Percentiles rank a stretch among this genome's conserved stretches.
Conservation (phyloP, 1,140 invertebrate genomes). For the Temnothorax longispinosus region DNA sequence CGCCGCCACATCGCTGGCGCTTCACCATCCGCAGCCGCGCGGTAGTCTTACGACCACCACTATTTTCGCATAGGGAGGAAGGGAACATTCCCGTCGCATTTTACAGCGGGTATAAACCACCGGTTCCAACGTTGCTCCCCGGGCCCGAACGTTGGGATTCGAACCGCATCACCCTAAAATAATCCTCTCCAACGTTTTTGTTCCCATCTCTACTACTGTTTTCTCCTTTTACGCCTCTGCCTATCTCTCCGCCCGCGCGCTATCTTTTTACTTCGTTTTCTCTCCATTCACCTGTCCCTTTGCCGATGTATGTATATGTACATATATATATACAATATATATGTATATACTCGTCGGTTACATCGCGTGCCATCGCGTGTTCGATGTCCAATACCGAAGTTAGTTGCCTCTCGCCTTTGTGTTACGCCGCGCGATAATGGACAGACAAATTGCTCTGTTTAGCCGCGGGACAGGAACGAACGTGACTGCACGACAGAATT, state of each 20-base stretch:
- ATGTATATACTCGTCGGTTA: neutral
- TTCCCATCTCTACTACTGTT: conserved; percentile 7
- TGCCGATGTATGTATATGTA: neutral
- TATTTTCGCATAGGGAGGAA: conserved; percentile 69
- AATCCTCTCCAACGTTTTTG: conserved; percentile 33
- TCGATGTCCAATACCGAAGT: conserved; percentile 24
- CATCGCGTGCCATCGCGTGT: conserved; percentile 22
- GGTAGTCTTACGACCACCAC: conserved; percentile 71
- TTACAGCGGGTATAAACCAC: conserved; percentile 71
- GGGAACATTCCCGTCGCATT: conserved; percentile 71
- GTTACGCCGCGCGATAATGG: conserved; percentile 46
- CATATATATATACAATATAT: neutral
- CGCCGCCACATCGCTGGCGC: neutral
- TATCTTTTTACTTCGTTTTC: conserved; percentile 17
- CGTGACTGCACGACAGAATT: conserved; percentile 36
- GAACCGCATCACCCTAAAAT: conserved; percentile 42
- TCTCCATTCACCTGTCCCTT: neutral
- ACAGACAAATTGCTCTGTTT: conserved; percentile 60
- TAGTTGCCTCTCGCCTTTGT: conserved; percentile 39
- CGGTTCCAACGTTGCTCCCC: conserved; percentile 11
- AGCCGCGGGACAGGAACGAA: conserved; percentile 42
- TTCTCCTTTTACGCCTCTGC: neutral
- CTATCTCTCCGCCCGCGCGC: neutral
- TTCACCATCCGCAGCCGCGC: conserved; percentile 5
- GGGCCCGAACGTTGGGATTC: neutral